Percentiles rank a stretch among this genome's conserved stretches.
These are phyloP conservation scores for Agrotis segetum DNA, from an alignment of 2,888 invertebrate species.

Conservation along the genomic window DNA sequence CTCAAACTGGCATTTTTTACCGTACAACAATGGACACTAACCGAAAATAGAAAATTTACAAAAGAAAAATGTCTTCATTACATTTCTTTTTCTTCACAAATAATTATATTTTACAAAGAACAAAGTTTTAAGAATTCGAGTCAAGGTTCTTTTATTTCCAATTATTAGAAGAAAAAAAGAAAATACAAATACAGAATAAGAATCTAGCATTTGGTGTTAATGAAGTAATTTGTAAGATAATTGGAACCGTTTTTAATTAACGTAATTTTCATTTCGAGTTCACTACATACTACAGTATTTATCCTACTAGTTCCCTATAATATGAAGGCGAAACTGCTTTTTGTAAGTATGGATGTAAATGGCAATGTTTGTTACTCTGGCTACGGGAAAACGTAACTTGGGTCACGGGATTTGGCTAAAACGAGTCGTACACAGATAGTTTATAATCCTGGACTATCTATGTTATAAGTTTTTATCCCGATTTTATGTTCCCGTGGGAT, in stretches of 20 bases:
- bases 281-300: too few relatives aligned
- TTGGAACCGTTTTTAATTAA: not conserved
- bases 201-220: constrained; percentile 9
- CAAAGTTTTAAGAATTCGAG: constrained; percentile 24
- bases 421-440: too few relatives aligned
- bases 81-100: constrained; percentile 45
- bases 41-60: constrained; percentile 58
- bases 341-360: too few relatives aligned
- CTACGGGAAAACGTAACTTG: too few relatives aligned
- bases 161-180: constrained; percentile 2
- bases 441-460: too few relatives aligned
- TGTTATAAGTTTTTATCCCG: too few relatives aligned
- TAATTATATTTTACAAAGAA: constrained; percentile 47
- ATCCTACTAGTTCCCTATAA: too few relatives aligned
- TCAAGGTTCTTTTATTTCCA: constrained; percentile 9
- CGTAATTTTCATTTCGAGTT: too few relatives aligned
- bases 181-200: not conserved
- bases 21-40: constrained; percentile 43
- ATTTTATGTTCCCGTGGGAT: too few relatives aligned
- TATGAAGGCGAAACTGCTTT: too few relatives aligned
- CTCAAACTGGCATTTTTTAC: not conserved
- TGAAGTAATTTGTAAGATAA: constrained; percentile 13
- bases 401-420: too few relatives aligned
- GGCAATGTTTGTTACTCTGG: too few relatives aligned
- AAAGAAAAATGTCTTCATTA: constrained; percentile 56